Conservation (phyloP, 2,113 vertebrate genomes). For the human (Homo sapiens) region GRCh38 chr21:31593501-31594000, state of each 20-base stretch:
- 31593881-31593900: background rate
- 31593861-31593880: background rate
- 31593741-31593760: too few relatives aligned
- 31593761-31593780: too few relatives aligned
- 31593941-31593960: background rate
- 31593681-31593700: background rate
- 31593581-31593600: background rate
- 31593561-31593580: background rate
- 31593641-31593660: background rate
- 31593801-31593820: background rate
- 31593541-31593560: background rate
- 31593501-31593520: rapidly evolving
- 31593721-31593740: background rate
- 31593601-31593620: background rate
- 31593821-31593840: background rate
- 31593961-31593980: background rate
- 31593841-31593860: background rate
- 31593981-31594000: background rate
- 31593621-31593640: too few relatives aligned
- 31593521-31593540: background rate
- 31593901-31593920: background rate
- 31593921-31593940: too few relatives aligned
- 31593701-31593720: background rate
- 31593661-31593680: background rate
- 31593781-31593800: background rate